A percentile compares a stretch with the other conserved stretches of the same genome.
Evolutionary conservation across 53 echinoderm and acorn worm genomes (phyloP).

Genomic region (Stichopus horrens): DNA sequence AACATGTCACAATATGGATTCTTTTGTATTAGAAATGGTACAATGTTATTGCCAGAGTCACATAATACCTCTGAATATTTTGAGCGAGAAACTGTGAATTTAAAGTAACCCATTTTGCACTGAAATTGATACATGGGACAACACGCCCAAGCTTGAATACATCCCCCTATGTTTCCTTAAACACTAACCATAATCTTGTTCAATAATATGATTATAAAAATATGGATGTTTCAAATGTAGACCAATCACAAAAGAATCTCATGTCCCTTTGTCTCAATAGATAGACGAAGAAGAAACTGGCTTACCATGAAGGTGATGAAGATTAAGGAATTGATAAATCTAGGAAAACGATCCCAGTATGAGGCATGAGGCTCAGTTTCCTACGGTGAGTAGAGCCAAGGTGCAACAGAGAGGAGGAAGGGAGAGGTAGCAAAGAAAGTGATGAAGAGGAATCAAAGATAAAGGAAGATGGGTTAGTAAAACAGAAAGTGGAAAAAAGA

Average conservation of each 20-base stretch:
- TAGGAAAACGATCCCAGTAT: slow-evolving; percentile 57
- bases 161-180: no score
- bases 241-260: neutral
- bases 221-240: neutral
- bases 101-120: no score
- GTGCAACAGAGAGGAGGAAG: neutral
- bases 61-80: no score
- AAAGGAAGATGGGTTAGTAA: neutral
- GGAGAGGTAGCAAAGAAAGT: neutral
- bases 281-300: neutral
- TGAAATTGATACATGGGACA: no score
- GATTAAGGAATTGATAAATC: slow-evolving; percentile 59
- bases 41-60: no score
- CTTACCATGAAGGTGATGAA: slow-evolving; percentile 86
- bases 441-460: neutral
- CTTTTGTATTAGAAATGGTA: no score
- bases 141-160: no score
- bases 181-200: no score
- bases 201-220: neutral
- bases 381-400: slow-evolving; percentile 28
- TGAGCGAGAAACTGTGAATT: no score
- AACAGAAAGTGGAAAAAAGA: neutral
- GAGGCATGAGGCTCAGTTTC: slow-evolving; percentile 72
- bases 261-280: neutral
- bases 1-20: no score